Evolutionary conservation across 2,888 invertebrate species (phyloP).

Genomic region (Coelinius sp.): DNA sequence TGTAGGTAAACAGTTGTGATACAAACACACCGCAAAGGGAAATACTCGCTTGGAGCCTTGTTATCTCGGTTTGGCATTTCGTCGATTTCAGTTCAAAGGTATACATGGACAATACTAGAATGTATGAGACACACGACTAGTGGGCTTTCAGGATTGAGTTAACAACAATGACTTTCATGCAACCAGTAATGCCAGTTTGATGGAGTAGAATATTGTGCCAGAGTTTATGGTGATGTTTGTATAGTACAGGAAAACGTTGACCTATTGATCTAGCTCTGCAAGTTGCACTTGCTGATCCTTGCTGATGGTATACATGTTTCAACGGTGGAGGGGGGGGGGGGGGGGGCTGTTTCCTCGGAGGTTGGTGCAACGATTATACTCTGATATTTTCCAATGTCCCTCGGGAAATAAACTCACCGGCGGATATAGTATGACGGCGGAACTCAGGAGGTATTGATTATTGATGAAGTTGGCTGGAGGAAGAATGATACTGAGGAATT

Average conservation of each 20-base stretch:
- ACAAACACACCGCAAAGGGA: background rate
- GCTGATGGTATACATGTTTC: conserved; percentile 37
- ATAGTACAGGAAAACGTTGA: conserved; percentile 21
- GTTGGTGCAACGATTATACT: conserved; percentile 32
- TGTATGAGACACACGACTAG: background rate
- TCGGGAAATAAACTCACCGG: conserved; percentile 30
- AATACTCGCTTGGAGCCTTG: background rate
- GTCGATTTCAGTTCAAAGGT: background rate
- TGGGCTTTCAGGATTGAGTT: background rate
- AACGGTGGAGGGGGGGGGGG: conserved; percentile 35
- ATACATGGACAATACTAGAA: background rate
- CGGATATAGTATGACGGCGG: background rate
- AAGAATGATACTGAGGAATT: background rate
- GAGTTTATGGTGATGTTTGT: background rate
- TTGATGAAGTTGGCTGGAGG: background rate
- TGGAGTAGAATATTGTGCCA: background rate
- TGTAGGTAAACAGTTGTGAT: background rate
- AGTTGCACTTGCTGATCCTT: conserved; percentile 9
- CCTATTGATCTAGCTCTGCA: conserved; percentile 31
- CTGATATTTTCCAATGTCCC: conserved; percentile 36
- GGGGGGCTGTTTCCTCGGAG: background rate
- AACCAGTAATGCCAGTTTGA: background rate
- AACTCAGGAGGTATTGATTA: conserved; percentile 14
- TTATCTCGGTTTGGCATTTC: conserved; percentile 3
- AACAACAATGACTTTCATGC: conserved; percentile 9